Base-by-base conservation (phyloP, 1,140 invertebrate genomes). In the Sinonovacula constricta region DNA sequence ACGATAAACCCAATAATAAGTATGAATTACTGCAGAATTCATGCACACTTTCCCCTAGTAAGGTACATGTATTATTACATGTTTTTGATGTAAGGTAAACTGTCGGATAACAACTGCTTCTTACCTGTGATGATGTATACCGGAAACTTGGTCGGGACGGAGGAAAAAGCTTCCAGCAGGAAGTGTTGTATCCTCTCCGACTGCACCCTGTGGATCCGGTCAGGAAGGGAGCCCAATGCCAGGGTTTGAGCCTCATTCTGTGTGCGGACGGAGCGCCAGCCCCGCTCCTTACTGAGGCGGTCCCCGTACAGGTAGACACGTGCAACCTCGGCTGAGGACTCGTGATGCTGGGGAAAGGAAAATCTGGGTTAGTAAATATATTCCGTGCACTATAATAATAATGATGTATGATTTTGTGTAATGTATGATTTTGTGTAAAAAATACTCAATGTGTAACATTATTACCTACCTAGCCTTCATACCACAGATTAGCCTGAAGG, bases 281-380 rank as follows among this genome's bases (percentile, higher is more conserved):
- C 45, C 18, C 76, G 62, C 65, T 81, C 39, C 51, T 87, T 87
- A 4, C 63, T 81, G 31, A 53, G 59, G 36, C 57, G 65, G 24
- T 65, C 74, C 3, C 86, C 86, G 68, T 84, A 83, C 12, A 83
- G 83, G 69, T 86, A 87, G 10, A 87, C 80, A 33, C 85, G 49
- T 26, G 85, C 81, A 15, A 70, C 18, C 28, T 68, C 80, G 63
- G 78, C 68, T 30, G 65, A 63, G 2, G 54, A 28, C 15, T 80
- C 70, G 54, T 80, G 84, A 59, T 79, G 65, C 85, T 86, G 60
- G n/a, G n/a, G n/a, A n/a, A n/a, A n/a, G n/a, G n/a, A n/a, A n/a
- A n/a, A n/a, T n/a, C n/a, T n/a, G n/a, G n/a, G n/a, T n/a, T n/a
- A n/a, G n/a, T n/a, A n/a, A n/a, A n/a, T n/a, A n/a, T n/a, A n/a